These are phyloP conservation scores for Lophotriccus pileatus DNA, from an alignment of 2,797 vertebrate species.

Conservation along the genomic window DNA sequence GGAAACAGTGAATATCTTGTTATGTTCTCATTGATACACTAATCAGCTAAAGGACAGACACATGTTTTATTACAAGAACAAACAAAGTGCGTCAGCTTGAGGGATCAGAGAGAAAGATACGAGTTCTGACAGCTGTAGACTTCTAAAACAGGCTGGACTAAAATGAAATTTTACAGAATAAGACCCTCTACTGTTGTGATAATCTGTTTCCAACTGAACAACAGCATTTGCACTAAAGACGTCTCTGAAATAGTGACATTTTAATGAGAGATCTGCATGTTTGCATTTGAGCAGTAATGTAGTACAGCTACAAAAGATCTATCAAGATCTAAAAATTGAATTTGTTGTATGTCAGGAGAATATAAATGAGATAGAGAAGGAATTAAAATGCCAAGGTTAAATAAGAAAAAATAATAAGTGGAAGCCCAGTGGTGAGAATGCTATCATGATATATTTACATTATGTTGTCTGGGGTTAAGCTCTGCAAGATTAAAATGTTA, in stretches of 20 bases:
- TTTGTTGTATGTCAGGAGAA: slow-evolving; percentile 18
- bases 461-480: slow-evolving; percentile 14
- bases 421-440: not conserved
- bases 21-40: slow-evolving; percentile 32
- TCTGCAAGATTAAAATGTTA: not conserved
- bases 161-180: slow-evolving; percentile 30
- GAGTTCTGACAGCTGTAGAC: slow-evolving; percentile 26
- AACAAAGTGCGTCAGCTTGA: slow-evolving; percentile 52
- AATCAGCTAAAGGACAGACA: slow-evolving; percentile 59
- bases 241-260: not conserved
- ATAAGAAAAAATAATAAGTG: slow-evolving; percentile 29
- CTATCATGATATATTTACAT: not conserved
- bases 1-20: slow-evolving; percentile 31
- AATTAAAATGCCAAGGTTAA: slow-evolving; percentile 40
- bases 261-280: slow-evolving; percentile 47
- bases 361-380: slow-evolving; percentile 34
- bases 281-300: not conserved
- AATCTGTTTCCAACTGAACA: slow-evolving; percentile 55
- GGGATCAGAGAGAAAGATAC: slow-evolving; percentile 26
- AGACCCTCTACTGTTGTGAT: not conserved
- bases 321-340: slow-evolving; percentile 22
- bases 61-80: slow-evolving; percentile 46
- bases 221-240: not conserved
- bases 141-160: slow-evolving; percentile 21
- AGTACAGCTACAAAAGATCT: not conserved